Base-by-base conservation (phyloP, 1,140 invertebrate genomes). In the Macrostomum lignano region DNA sequence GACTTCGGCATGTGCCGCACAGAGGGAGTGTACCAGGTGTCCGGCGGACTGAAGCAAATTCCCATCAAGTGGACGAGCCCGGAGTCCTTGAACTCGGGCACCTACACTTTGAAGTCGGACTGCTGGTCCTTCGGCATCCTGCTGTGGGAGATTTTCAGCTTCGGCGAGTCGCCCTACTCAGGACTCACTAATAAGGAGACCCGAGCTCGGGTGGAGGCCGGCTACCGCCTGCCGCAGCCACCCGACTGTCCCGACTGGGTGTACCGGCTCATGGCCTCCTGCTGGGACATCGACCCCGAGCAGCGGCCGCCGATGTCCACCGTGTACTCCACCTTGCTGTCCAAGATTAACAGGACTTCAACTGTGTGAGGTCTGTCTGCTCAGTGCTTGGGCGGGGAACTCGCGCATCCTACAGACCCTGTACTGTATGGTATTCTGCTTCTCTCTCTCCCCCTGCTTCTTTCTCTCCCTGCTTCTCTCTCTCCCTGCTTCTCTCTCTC, bases 71-170 rank as follows among this genome's bases (percentile, higher is more conserved):
- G 88, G 88, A 98, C 88, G 9, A 84, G 86, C 3, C 86, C 86
- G 2, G 88, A 98, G 63, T 86, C 88, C 19, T 94, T 96, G 51
- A 81, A 82, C 15, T 94, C 88, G 62, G 68, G 86, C 36, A 93
- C 93, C 58, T 94, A 94, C 53, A 94, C 84, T 2, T 84, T 81
- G 14, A 78, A 84, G 7, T 88, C 79, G 36, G 88, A 96, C 57
- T 82, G 94, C 0, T 61, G 82, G 82, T 38, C 66, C 81, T 59
- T 78, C 88, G 46, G 82, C 29, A 81, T 93, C 55, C 63, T 98
- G 23, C 60, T 98, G 1, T 98, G 88, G 88, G 91, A 98, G 64
- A 91, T 98, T 39, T 98, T 93, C 60, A 91, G 84, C 9, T 98
- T 96, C 65, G 91, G 91, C 38, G 67, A 88, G 61, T 81, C 93